Percentiles rank a stretch among this genome's conserved stretches.
phyloP scores from a whole-genome alignment of 2,113 vertebrate species.

The Taxidea taxus region DNA sequence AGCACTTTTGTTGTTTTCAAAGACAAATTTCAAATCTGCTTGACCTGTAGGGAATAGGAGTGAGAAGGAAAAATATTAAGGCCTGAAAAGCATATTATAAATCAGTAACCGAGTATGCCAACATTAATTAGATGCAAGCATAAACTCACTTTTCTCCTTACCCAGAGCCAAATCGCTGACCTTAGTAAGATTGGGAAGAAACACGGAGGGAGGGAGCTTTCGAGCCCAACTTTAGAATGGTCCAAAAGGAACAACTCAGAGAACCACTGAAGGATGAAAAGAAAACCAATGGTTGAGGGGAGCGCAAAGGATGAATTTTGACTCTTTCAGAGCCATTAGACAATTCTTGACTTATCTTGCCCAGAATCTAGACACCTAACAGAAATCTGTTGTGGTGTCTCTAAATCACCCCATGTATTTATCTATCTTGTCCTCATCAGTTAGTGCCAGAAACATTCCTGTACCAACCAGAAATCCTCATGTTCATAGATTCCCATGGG shows the following conservation, averaged over 20 bases:
- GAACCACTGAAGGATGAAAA: not conserved
- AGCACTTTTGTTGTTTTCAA: not conserved
- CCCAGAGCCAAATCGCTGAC: not conserved
- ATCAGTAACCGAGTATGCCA: not conserved
- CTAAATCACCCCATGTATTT: not conserved
- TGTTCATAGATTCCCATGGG: not conserved
- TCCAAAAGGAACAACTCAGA: not conserved
- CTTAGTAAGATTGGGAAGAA: not conserved
- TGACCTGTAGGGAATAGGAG: not conserved
- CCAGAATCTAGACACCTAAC: not conserved
- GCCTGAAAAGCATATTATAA: not conserved
- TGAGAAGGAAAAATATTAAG: not conserved
- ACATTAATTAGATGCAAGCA: not conserved
- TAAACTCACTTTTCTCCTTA: not conserved
- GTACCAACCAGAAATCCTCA: not conserved
- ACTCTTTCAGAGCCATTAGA: not conserved
- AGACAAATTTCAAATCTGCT: not conserved
- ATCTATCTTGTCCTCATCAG: not conserved
- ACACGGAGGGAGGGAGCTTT: not conserved
- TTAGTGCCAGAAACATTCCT: not conserved
- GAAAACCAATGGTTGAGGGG: not conserved
- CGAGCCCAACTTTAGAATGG: not conserved
- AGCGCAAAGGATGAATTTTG: not conserved
- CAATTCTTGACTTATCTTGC: not conserved
- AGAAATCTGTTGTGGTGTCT: not conserved